Evolutionary conservation across 1,140 invertebrate species (phyloP).

Genomic region (Thereuonema tuberculata): DNA sequence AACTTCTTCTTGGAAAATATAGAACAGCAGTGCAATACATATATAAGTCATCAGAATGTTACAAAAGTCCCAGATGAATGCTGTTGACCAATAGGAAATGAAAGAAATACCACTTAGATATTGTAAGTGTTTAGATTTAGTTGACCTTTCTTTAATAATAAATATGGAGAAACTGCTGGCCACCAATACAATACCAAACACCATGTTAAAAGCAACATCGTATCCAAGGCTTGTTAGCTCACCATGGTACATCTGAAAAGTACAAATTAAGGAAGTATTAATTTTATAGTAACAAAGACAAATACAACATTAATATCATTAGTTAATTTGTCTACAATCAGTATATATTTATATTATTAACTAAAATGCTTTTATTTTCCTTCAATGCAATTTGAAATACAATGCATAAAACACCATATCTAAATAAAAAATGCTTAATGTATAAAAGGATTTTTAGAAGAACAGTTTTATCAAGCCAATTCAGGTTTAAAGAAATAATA

Average conservation of each 20-base stretch:
- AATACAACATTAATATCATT: too few relatives aligned
- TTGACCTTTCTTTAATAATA: conserved; percentile 33
- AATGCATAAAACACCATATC: too few relatives aligned
- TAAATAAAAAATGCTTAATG: too few relatives aligned
- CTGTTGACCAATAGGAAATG: conserved; percentile 51
- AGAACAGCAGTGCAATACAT: conserved; percentile 33
- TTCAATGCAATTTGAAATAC: too few relatives aligned
- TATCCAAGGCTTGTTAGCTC: conserved; percentile 19
- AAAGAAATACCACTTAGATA: conserved; percentile 60
- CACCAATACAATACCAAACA: conserved; percentile 36
- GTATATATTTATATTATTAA: too few relatives aligned
- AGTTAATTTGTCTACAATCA: too few relatives aligned
- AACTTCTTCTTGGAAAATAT: conserved; percentile 32
- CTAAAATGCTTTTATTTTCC: too few relatives aligned
- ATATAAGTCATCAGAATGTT: conserved; percentile 41
- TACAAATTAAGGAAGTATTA: too few relatives aligned
- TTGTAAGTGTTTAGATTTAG: conserved; percentile 50
- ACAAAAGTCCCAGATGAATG: conserved; percentile 52
- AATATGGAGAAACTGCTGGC: conserved; percentile 39
- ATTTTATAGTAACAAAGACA: not conserved
- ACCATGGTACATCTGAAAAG: not conserved
- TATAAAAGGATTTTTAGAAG: too few relatives aligned
- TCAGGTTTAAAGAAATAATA: too few relatives aligned
- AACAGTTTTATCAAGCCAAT: too few relatives aligned
- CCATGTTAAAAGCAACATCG: conserved; percentile 33